Evolutionary conservation across 2,888 invertebrate species (phyloP).

Genomic region (Dynastes tityus): DNA sequence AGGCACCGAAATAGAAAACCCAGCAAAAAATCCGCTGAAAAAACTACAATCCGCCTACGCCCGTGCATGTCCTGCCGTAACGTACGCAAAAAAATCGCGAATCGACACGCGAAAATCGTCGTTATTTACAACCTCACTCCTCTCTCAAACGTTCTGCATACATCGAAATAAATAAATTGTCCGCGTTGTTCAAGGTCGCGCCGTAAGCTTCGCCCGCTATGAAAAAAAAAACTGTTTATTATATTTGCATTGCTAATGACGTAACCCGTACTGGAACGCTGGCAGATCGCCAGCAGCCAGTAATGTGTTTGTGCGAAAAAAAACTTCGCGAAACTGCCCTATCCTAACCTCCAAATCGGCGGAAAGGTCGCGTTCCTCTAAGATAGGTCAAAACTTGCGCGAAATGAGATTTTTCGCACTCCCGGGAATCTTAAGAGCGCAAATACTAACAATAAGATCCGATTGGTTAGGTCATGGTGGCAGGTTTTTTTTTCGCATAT

Average conservation of each 20-base stretch:
- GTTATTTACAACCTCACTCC: background rate
- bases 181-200: slow-evolving; percentile 32
- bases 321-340: slow-evolving; percentile 60
- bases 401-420: slow-evolving; percentile 33
- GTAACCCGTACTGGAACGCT: slow-evolving; percentile 50
- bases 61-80: slow-evolving; percentile 3
- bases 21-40: background rate
- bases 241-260: slow-evolving; percentile 53
- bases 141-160: slow-evolving; percentile 29
- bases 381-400: slow-evolving; percentile 51
- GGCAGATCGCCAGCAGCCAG: slow-evolving; percentile 54
- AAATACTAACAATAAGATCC: background rate
- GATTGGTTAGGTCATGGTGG: no score
- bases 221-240: slow-evolving; percentile 53
- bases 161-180: slow-evolving; percentile 45
- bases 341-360: slow-evolving; percentile 56
- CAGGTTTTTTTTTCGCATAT: background rate
- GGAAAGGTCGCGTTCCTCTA: slow-evolving; percentile 54
- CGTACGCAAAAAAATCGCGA: background rate
- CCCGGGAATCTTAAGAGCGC: background rate
- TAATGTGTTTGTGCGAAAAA: slow-evolving; percentile 51
- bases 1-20: no score
- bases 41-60: background rate
- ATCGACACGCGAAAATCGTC: background rate
- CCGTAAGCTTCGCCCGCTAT: slow-evolving; percentile 8